Conservation (phyloP, 1,140 invertebrate species). For the Drosophila nikananu region DNA sequence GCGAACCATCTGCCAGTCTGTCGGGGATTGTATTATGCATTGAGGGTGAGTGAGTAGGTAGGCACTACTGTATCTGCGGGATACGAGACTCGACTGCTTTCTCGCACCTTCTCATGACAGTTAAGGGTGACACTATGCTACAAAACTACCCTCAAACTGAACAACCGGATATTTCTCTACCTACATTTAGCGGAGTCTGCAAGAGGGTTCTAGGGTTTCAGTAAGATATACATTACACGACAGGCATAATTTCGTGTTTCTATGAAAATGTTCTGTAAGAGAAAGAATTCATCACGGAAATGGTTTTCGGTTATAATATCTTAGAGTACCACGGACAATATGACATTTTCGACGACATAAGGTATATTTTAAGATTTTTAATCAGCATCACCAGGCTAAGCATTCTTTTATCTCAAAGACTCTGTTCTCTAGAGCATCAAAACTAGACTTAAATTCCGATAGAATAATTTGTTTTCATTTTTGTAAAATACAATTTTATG, state of each 20-base stretch:
- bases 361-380: too few relatives aligned
- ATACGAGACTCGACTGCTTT: conserved; percentile 47
- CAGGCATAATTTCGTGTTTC: neutral
- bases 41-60: conserved; percentile 37
- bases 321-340: neutral
- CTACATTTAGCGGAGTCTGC: neutral
- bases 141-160: conserved; percentile 27
- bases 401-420: too few relatives aligned
- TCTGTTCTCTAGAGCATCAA: too few relatives aligned
- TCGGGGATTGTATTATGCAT: conserved; percentile 24
- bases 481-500: neutral
- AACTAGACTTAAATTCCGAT: neutral
- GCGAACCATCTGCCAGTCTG: conserved; percentile 49
- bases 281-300: neutral
- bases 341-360: neutral
- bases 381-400: neutral
- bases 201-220: neutral
- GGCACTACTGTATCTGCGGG: conserved; percentile 4
- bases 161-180: conserved; percentile 1
- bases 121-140: conserved; percentile 19
- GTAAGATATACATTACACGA: neutral
- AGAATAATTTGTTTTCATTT: neutral
- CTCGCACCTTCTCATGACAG: conserved; percentile 12
- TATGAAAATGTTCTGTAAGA: neutral
- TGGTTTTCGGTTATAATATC: neutral